phyloP scores from a whole-genome alignment of 2,113 vertebrate genomes.

The Catharus bicknelli region DNA sequence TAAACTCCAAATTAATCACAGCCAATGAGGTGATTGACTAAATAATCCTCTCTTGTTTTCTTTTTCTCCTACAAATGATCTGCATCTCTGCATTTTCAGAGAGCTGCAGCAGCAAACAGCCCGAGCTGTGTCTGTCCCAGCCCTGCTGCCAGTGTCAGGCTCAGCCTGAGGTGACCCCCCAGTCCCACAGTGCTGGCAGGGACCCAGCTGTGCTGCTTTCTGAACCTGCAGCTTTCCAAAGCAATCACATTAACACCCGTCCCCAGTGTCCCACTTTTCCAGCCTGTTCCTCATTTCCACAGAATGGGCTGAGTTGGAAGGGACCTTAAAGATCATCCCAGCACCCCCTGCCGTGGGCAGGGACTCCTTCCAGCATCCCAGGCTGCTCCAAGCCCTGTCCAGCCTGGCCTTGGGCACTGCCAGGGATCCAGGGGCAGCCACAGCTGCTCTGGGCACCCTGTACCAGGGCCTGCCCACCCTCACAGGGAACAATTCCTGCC shows the following conservation, averaged over 20 bases:
- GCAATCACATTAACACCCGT: accelerated
- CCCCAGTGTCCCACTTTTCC: neutral
- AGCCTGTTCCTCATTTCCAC: neutral
- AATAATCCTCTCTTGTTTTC: neutral
- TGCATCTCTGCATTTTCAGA: neutral
- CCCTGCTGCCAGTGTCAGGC: neutral
- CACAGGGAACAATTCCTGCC: accelerated
- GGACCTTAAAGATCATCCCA: neutral
- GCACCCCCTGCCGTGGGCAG: neutral
- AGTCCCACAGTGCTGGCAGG: neutral
- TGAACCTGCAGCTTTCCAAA: neutral
- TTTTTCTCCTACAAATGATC: neutral
- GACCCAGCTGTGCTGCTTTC: neutral
- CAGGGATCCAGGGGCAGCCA: neutral
- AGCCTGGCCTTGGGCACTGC: neutral
- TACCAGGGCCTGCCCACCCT: neutral
- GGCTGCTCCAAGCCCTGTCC: too few species aligned
- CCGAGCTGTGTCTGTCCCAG: neutral
- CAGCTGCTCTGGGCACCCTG: neutral
- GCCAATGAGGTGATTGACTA: neutral
- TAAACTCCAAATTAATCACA: neutral
- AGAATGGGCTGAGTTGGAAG: accelerated
- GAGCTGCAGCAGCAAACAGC: neutral
- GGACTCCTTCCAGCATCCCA: neutral
- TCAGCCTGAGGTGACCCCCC: neutral